Evolutionary conservation across 1,140 invertebrate genomes (phyloP).

Genomic region (Wasmannia auropunctata): DNA sequence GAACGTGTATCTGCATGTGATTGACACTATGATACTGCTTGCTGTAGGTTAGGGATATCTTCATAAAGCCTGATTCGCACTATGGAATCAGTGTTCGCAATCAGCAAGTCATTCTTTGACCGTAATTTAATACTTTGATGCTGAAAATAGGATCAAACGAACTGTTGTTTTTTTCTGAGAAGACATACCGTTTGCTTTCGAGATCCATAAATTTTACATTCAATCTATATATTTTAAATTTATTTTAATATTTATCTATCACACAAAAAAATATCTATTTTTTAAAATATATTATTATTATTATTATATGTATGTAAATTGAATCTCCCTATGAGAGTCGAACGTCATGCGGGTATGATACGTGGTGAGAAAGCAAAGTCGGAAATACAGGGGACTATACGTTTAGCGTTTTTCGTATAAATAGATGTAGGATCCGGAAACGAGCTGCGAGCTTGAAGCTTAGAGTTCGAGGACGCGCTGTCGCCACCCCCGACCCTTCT

Average conservation of each 20-base stretch:
- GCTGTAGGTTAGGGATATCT: conserved; percentile 73
- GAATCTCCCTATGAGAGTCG: neutral
- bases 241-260: neutral
- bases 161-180: neutral
- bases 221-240: neutral
- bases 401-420: conserved; percentile 15
- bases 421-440: neutral
- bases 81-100: neutral
- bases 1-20: neutral
- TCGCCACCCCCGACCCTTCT: conserved; percentile 53
- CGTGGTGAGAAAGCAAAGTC: neutral
- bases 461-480: conserved; percentile 34
- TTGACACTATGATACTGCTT: conserved; percentile 52
- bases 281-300: neutral
- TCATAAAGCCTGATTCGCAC: conserved; percentile 22
- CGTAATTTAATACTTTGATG: neutral
- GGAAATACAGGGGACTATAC: neutral
- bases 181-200: neutral
- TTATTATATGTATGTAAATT: neutral
- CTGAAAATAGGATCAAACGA: neutral
- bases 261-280: neutral
- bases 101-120: neutral
- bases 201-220: too few species aligned
- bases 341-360: neutral
- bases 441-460: neutral